These are phyloP conservation scores for Pachliopta kotzebuea DNA, from an alignment of 2,888 invertebrate genomes.

Conservation along the genomic window DNA sequence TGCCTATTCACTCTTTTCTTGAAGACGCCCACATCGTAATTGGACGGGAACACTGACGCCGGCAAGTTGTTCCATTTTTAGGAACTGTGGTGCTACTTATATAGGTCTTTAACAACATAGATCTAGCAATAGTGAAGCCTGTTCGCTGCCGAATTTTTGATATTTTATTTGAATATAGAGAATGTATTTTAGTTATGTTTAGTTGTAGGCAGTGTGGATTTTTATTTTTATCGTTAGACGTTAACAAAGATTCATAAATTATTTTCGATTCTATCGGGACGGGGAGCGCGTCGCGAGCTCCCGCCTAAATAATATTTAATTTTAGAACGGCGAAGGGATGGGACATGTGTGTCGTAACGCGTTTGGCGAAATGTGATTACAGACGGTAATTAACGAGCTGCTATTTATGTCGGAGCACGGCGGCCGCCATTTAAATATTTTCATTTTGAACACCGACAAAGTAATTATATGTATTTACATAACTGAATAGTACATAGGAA, in stretches of 20 bases:
- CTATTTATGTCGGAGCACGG: constrained; percentile 62
- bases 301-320: constrained; percentile 75
- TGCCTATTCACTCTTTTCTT: no score
- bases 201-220: constrained; percentile 2
- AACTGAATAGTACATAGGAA: constrained; percentile 1
- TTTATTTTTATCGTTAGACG: constrained; percentile 26
- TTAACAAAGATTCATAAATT: constrained; percentile 65
- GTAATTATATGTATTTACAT: constrained; percentile 29
- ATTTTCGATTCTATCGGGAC: constrained; percentile 68
- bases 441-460: constrained; percentile 42
- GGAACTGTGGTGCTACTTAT: no score
- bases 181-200: background rate
- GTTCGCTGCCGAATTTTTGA: no score
- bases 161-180: no score
- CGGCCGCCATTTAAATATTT: constrained; percentile 56
- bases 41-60: no score
- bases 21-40: no score
- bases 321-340: constrained; percentile 79
- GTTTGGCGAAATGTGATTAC: constrained; percentile 81
- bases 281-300: constrained; percentile 66
- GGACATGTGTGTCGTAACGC: constrained; percentile 78
- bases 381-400: constrained; percentile 74
- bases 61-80: no score
- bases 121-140: no score
- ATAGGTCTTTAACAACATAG: no score